Base-by-base conservation (phyloP, 2,113 vertebrate species). In the Bothrops jararaca region DNA sequence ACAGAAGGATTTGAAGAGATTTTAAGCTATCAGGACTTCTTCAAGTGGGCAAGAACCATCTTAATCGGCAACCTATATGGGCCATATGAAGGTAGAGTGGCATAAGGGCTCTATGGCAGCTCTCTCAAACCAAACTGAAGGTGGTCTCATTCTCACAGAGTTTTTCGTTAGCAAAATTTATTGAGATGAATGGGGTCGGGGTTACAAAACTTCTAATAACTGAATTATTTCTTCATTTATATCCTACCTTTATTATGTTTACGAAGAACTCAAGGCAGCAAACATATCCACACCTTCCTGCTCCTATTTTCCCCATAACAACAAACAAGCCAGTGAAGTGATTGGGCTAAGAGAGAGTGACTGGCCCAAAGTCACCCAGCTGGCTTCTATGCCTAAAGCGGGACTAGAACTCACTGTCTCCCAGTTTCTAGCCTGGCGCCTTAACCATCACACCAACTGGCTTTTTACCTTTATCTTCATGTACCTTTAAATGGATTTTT, bases 11-110 rank as follows among this genome's bases (percentile, higher is more conserved):
- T 98, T 90, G 95, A 97, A 0, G 96, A 97, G 9, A 95, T 97
- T 54, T 97, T 98, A 98, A 98, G 97, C 89, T 98, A 98, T 85
- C 96, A 92, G 92, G 98, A 98, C 26, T 98, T 99, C 96, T 99
- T 99, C 93, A 95, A 69, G 0, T 99, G 99, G 99, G 98, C 98
- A 42, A 99, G 99, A 94, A 98, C 97, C 18, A 98, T 98, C 11
- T 97, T 99, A 42, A 57, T 99, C 86, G 97, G 95, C 96, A 99
- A 97, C 94, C 96, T 99, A 88, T 99, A 98, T 74, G 98, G 99
- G 95, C 95, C 97, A 22, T 95, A 98, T 85, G 97, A 98, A 98
- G 99, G 99, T 99, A 95, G 91, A 39, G 85, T 92, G 23, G 39
- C 29, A 8, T 39, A 20, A 8, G 15, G 34, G 15, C 2, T n/a